phyloP scores from a whole-genome alignment of 1,140 invertebrate species.

The Drosophila oshimai region DNA sequence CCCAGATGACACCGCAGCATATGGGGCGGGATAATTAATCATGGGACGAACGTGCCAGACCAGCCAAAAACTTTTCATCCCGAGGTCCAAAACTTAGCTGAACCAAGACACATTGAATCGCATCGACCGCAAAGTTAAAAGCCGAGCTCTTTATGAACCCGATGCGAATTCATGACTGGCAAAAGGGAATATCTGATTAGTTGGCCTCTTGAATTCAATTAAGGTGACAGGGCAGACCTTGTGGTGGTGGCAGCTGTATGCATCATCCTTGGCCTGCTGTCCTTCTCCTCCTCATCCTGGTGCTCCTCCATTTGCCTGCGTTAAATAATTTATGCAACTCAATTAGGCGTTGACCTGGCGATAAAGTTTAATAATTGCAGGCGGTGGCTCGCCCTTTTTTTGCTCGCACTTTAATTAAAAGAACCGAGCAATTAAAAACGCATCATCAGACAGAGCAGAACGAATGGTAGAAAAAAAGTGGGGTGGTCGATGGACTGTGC shows the following conservation, averaged over 20 bases:
- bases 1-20: constrained; percentile 70
- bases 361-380: constrained; percentile 53
- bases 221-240: constrained; percentile 32
- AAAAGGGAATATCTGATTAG: constrained; percentile 72
- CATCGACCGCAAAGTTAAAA: constrained; percentile 26
- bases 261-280: constrained; percentile 12
- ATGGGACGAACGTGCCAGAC: constrained; percentile 57
- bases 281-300: not conserved
- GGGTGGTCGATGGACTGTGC: not conserved
- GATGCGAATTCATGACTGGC: constrained; percentile 49
- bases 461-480: not conserved
- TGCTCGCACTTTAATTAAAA: constrained; percentile 56
- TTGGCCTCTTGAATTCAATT: constrained; percentile 60
- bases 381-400: not conserved
- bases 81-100: not conserved
- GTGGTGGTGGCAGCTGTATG: not conserved
- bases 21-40: constrained; percentile 73
- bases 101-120: constrained; percentile 18
- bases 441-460: constrained; percentile 31
- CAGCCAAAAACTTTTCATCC: constrained; percentile 46
- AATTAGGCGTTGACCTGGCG: constrained; percentile 46
- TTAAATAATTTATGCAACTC: constrained; percentile 62
- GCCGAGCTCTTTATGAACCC: not conserved
- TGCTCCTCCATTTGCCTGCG: not conserved
- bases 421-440: constrained; percentile 66